Conservation (phyloP, 2,797 vertebrate species). For the Mallotus villosus region DNA sequence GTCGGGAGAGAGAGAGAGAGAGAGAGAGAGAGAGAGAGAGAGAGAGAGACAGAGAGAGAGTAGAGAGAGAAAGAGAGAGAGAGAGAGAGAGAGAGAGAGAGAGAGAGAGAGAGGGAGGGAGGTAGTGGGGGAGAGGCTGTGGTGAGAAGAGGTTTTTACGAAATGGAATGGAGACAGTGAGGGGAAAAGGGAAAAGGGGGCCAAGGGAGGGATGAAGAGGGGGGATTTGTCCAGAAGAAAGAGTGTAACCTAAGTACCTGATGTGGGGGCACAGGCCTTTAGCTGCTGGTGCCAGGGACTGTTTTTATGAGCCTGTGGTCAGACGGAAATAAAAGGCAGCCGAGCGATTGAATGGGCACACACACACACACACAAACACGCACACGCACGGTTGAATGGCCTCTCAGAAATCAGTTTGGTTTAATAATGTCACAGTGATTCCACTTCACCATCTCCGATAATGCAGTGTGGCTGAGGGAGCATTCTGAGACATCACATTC, state of each 20-base stretch:
- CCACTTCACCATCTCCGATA: slow-evolving; percentile 63
- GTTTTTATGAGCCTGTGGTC: slow-evolving; percentile 77
- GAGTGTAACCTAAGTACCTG: slow-evolving; percentile 76
- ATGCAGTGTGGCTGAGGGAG: slow-evolving; percentile 67
- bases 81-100: slow-evolving; percentile 42
- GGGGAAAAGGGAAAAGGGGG: slow-evolving; percentile 25
- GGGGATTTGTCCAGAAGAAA: slow-evolving; percentile 57
- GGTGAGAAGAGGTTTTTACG: slow-evolving; percentile 15
- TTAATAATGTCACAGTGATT: slow-evolving; percentile 82
- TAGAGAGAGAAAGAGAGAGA: slow-evolving; percentile 19
- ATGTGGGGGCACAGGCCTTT: slow-evolving; percentile 64
- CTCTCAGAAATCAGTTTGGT: slow-evolving; percentile 72
- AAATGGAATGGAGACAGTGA: slow-evolving; percentile 50
- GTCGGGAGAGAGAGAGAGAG: too few species aligned
- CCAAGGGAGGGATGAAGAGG: slow-evolving; percentile 29
- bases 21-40: neutral
- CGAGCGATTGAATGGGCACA: slow-evolving; percentile 69
- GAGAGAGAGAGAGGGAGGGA: too few species aligned
- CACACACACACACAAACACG: slow-evolving; percentile 38
- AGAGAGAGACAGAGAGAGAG: neutral
- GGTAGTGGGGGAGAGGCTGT: slow-evolving; percentile 48
- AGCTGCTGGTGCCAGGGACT: slow-evolving; percentile 67
- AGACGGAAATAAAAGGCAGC: slow-evolving; percentile 76
- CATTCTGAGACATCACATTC: slow-evolving; percentile 43
- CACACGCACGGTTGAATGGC: slow-evolving; percentile 54